Conservation (phyloP, 2,113 vertebrate species). For the Sprattus sprattus region DNA sequence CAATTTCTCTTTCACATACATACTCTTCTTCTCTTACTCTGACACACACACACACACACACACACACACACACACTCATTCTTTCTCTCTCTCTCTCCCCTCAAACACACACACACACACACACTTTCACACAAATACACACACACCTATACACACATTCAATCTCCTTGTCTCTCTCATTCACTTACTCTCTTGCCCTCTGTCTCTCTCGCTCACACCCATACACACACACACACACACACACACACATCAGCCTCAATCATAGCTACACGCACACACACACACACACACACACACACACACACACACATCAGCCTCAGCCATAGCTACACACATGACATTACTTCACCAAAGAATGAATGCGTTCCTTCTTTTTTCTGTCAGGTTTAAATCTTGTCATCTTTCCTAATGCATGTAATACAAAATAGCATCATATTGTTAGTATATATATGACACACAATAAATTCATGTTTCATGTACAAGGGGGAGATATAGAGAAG, state of each 20-base stretch:
- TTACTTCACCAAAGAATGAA: background rate
- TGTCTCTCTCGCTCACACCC: background rate
- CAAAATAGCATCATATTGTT: background rate
- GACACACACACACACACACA: background rate
- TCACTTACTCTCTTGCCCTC: too few relatives aligned
- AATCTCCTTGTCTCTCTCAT: background rate
- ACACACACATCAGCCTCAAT: too few relatives aligned
- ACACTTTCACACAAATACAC: background rate
- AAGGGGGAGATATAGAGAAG: too few relatives aligned
- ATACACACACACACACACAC: conserved; percentile 6
- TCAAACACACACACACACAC: background rate
- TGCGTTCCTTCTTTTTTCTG: background rate
- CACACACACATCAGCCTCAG: background rate
- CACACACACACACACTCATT: background rate
- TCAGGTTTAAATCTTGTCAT: background rate
- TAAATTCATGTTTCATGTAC: too few relatives aligned
- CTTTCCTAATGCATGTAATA: background rate
- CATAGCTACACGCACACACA: background rate
- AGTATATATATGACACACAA: too few relatives aligned
- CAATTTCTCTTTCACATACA: background rate
- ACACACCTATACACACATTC: background rate
- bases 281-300: background rate
- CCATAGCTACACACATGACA: background rate
- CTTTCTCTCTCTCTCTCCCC: background rate
- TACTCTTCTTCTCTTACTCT: background rate